Conservation (phyloP, 2,888 invertebrate genomes). For the Dynastes maya region DNA sequence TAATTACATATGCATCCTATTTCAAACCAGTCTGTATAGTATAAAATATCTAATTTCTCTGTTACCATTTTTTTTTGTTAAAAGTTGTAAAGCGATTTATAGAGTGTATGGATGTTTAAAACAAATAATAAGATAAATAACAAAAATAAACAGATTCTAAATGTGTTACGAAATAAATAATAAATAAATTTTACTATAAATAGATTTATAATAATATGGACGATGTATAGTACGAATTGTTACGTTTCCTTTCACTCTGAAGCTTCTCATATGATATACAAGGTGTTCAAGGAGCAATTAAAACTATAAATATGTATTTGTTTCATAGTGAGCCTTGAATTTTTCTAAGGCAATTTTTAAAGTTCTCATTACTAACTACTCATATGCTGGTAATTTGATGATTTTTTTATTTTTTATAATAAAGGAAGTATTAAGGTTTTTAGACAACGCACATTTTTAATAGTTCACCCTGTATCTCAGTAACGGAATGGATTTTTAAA, state of each 20-base stretch:
- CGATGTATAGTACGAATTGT: background rate
- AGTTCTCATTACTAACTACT: too few species aligned
- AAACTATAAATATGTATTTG: too few species aligned
- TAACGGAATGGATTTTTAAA: too few species aligned
- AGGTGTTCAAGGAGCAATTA: background rate
- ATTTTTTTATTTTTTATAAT: too few species aligned
- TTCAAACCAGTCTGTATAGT: background rate
- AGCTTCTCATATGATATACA: background rate
- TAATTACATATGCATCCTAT: slow-evolving; percentile 22
- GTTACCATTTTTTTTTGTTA: too few species aligned
- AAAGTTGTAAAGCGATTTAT: background rate
- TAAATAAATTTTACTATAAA: background rate
- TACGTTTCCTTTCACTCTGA: background rate
- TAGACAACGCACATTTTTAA: too few species aligned
- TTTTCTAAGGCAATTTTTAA: too few species aligned
- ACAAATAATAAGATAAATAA: background rate
- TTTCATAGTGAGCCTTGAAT: too few species aligned
- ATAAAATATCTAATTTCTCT: too few species aligned
- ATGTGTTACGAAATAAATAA: slow-evolving; percentile 11
- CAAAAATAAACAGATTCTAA: background rate
- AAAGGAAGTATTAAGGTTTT: too few species aligned
- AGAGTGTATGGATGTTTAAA: background rate
- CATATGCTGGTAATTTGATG: too few species aligned
- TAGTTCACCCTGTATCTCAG: too few species aligned
- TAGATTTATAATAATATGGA: background rate